phyloP scores from a whole-genome alignment of 2,888 invertebrate species.

The Cordylochernes scorpioides region DNA sequence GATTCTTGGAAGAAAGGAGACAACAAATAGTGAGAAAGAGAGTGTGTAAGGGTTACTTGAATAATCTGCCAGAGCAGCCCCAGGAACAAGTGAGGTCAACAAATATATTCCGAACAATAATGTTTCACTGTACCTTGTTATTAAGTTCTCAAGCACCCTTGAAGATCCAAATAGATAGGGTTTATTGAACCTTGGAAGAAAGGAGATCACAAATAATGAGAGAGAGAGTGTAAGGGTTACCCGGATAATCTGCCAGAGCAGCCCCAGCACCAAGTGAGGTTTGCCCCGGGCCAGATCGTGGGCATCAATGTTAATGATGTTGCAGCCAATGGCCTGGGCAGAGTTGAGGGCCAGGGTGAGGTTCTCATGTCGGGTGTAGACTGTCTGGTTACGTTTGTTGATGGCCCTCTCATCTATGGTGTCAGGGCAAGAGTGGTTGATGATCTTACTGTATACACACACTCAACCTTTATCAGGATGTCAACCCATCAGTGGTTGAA shows the following conservation, averaged over 20 bases:
- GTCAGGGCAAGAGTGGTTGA: constrained; percentile 96
- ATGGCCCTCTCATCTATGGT: constrained; percentile 96
- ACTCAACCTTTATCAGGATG: too few species aligned
- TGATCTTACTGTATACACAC: constrained; percentile 50
- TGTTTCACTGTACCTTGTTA: too few species aligned
- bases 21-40: constrained; percentile 11
- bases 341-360: constrained; percentile 78
- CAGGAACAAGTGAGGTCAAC: constrained; percentile 76
- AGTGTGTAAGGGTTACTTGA: too few species aligned
- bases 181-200: too few species aligned
- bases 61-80: constrained; percentile 98
- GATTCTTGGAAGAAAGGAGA: too few species aligned
- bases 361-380: constrained; percentile 88
- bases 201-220: too few species aligned
- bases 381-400: constrained; percentile 76
- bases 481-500: too few species aligned
- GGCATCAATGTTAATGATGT: constrained; percentile 86
- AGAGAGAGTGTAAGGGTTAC: constrained; percentile 24
- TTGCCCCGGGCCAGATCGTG: constrained; percentile 75
- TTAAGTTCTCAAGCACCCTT: too few species aligned
- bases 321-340: constrained; percentile 95
- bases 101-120: too few species aligned
- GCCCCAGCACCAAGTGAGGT: constrained; percentile 79
- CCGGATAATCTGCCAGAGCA: constrained; percentile 96
- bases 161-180: too few species aligned